A percentile compares a stretch with the other conserved stretches of the same genome.
phyloP scores from a whole-genome alignment of 1,140 invertebrate genomes.

The Drosophila littoralis region DNA sequence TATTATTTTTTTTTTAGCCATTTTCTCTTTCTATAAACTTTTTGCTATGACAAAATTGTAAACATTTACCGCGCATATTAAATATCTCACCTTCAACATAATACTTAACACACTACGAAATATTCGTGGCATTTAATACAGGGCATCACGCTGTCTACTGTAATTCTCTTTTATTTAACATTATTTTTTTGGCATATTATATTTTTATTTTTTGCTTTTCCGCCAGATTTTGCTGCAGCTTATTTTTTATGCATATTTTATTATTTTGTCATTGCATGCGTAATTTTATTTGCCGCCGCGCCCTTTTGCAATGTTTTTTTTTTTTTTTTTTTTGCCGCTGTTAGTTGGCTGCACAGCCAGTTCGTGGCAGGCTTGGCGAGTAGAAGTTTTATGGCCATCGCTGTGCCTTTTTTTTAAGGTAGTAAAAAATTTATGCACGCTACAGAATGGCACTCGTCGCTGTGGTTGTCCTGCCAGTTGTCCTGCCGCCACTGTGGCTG shows the following conservation, averaged over 20 bases:
- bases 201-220: constrained; percentile 11
- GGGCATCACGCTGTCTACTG: constrained; percentile 11
- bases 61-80: too few relatives aligned
- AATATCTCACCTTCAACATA: too few relatives aligned
- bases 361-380: constrained; percentile 51
- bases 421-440: constrained; percentile 71
- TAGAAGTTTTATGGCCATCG: constrained; percentile 69
- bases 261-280: constrained; percentile 81
- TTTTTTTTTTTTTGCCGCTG: constrained; percentile 25
- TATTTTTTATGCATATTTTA: constrained; percentile 82
- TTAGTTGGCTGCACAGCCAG: constrained; percentile 33
- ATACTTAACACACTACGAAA: not conserved
- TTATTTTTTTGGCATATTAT: constrained; percentile 6
- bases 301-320: constrained; percentile 26
- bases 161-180: not conserved
- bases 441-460: constrained; percentile 62
- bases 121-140: constrained; percentile 8
- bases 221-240: constrained; percentile 73
- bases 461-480: constrained; percentile 35
- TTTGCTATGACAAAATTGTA: too few relatives aligned
- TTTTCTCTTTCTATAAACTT: too few relatives aligned
- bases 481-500: constrained; percentile 67
- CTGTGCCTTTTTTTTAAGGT: constrained; percentile 44
- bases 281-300: constrained; percentile 74
- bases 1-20: too few relatives aligned